These are phyloP conservation scores for Tringa solitaria DNA, from an alignment of 2,113 vertebrate genomes.

Conservation along the genomic window DNA sequence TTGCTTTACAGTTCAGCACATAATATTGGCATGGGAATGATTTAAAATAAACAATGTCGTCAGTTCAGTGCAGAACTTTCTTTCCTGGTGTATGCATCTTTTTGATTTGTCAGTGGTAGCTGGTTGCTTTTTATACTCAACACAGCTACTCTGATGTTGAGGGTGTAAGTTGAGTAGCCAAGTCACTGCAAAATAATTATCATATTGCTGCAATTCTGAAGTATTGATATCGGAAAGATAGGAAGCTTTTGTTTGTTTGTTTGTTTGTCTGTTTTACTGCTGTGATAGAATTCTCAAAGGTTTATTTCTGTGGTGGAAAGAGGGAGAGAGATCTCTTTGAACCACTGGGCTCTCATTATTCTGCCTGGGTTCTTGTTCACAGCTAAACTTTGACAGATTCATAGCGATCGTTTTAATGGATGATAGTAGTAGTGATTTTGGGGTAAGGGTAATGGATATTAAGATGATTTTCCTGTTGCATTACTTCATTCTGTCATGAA, in stretches of 20 bases:
- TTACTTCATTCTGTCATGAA: background rate
- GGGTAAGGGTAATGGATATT: background rate
- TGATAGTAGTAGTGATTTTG: background rate
- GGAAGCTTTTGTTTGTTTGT: background rate
- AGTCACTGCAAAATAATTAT: background rate
- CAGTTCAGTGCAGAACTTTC: background rate
- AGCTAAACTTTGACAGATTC: background rate
- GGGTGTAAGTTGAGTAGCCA: background rate
- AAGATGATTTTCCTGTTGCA: background rate
- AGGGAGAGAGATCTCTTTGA: background rate
- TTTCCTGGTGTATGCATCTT: background rate
- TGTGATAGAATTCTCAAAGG: background rate
- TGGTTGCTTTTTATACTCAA: background rate
- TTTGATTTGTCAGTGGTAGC: background rate
- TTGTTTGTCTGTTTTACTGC: background rate
- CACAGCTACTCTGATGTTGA: background rate
- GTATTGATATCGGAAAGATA: background rate
- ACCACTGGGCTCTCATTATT: background rate
- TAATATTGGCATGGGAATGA: background rate
- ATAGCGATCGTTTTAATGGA: background rate
- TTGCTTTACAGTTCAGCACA: background rate
- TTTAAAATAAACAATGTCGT: background rate
- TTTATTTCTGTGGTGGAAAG: background rate
- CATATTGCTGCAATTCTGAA: background rate
- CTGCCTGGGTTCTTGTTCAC: background rate